A percentile compares a stretch with the other conserved stretches of the same genome.
Conservation (phyloP, 2,113 vertebrate genomes). For the Triplophysa tibetana region DNA sequence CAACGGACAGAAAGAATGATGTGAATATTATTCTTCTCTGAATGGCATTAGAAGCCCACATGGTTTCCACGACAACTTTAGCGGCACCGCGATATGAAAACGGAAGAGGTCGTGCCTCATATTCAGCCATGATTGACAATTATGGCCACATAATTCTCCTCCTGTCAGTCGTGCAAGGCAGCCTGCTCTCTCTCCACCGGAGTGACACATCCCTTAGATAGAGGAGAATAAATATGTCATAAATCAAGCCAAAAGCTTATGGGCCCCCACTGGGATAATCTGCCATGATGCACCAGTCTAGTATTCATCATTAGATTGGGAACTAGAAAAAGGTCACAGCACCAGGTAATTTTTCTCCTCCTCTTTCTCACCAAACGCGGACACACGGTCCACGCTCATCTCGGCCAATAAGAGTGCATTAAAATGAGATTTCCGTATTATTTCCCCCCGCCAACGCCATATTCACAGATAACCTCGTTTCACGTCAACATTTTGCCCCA, state of each 20-base stretch:
- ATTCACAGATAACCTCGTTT: slow-evolving; percentile 88
- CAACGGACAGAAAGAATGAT: slow-evolving; percentile 84
- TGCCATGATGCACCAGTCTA: slow-evolving; percentile 78
- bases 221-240: slow-evolving; percentile 90
- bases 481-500: slow-evolving; percentile 84
- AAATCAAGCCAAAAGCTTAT: slow-evolving; percentile 81
- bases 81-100: slow-evolving; percentile 85
- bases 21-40: slow-evolving; percentile 86
- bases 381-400: slow-evolving; percentile 43
- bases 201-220: slow-evolving; percentile 85
- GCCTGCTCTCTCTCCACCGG: slow-evolving; percentile 50
- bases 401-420: slow-evolving; percentile 49
- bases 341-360: slow-evolving; percentile 57
- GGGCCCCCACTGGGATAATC: slow-evolving; percentile 84
- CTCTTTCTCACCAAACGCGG: slow-evolving; percentile 21
- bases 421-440: slow-evolving; percentile 50
- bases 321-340: slow-evolving; percentile 63
- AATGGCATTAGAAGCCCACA: slow-evolving; percentile 70
- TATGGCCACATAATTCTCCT: slow-evolving; percentile 88
- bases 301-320: slow-evolving; percentile 84
- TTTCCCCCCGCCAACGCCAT: slow-evolving; percentile 62
- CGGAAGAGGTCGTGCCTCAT: slow-evolving; percentile 79
- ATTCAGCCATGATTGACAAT: slow-evolving; percentile 90
- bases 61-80: slow-evolving; percentile 82
- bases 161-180: slow-evolving; percentile 71